Evolutionary conservation across 2,797 vertebrate genomes (phyloP).

Genomic region (Sebastes steindachneri): DNA sequence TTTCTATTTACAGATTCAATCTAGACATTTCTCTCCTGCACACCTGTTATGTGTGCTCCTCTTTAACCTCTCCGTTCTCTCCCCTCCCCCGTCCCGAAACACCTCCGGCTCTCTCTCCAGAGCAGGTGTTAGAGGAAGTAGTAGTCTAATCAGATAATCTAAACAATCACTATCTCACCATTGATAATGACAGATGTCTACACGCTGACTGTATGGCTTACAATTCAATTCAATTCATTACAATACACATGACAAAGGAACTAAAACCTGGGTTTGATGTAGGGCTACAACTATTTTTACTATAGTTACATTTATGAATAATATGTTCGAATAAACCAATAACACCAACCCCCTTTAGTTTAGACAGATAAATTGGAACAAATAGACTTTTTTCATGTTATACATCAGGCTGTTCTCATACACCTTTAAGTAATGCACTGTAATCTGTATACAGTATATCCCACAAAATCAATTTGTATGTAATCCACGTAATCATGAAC

Average conservation of each 20-base stretch:
- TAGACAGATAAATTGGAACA: background rate
- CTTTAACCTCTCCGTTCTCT: conserved; percentile 20
- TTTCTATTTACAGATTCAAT: conserved; percentile 68
- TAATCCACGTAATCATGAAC: no score
- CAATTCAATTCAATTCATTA: conserved; percentile 6
- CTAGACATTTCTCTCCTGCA: conserved; percentile 32
- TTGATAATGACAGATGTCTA: conserved; percentile 51
- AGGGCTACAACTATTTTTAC: background rate
- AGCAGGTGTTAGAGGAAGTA: conserved; percentile 77
- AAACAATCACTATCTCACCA: conserved; percentile 57
- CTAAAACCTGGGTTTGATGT: background rate
- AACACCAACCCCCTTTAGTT: background rate
- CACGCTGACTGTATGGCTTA: background rate
- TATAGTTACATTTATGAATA: background rate
- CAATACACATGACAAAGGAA: background rate
- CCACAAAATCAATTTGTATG: no score
- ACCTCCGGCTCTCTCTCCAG: conserved; percentile 45
- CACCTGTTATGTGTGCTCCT: conserved; percentile 59
- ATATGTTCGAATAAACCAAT: background rate
- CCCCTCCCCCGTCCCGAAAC: conserved; percentile 41
- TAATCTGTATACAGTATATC: no score
- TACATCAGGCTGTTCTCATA: no score
- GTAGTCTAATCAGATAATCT: conserved; percentile 66
- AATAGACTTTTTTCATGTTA: background rate
- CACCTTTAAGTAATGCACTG: no score